Base-by-base conservation (phyloP, 1,140 invertebrate genomes). In the Aphelinus certus region DNA sequence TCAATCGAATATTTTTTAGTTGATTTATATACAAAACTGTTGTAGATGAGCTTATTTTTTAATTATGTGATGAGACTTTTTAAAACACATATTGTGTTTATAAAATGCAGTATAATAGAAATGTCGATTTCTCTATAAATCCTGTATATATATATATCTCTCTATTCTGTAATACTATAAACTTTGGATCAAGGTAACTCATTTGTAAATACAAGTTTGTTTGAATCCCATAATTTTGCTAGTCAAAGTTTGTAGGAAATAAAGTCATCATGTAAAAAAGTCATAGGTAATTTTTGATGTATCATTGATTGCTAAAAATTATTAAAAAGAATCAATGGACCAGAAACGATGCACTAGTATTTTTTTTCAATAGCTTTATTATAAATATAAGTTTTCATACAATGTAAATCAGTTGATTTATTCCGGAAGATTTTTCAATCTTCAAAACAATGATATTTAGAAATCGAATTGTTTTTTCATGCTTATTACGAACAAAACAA, bases 321-420 rank as follows among this genome's bases (percentile, higher is more conserved):
- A 72, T 49, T 48, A 72, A 72, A 65, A 72, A 45, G 42, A 51
- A 51, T 65, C 2, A 6, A 63, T 10, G 51, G 4, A 42, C 3
- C n/a, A 65, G 4, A 65, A 65, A 10, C 26, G 26, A 26, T 26
- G 26, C 26, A 26, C 26, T 26, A 26, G 26, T 26, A 26, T 26
- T 26, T 57, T 62, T 81, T 84, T 79, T 73, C 71, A 74, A 73
- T 78, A 78, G 71, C 81, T 85, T 85, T 84, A 84, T 84, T 86
- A 85, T 82, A 86, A 86, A 84, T 83, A 85, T 83, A 84, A 78
- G 80, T 74, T 58, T 80, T 80, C 76, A 78, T 83, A 85, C 78
- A 86, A 75, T 83, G 76, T 81, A 83, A 84, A 81, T 83, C 82
- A 80, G 73, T 75, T 78, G 79, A 71, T 78, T 69, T 77, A 77